phyloP scores from a whole-genome alignment of 2,888 invertebrate species.

The Pseudanteris insignis region DNA sequence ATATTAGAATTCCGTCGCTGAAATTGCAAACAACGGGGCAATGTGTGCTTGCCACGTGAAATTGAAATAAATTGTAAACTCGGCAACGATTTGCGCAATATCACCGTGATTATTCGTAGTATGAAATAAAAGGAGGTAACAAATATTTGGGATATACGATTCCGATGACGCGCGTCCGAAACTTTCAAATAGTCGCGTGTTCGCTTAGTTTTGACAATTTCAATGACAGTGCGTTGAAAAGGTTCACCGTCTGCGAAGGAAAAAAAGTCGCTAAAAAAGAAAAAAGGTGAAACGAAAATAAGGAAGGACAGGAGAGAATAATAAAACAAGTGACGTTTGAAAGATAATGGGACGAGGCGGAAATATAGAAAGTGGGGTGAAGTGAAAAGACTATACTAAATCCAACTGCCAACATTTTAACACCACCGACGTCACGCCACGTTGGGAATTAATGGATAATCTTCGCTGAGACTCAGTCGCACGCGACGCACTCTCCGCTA shows the following conservation, averaged over 20 bases:
- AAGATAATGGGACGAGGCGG: constrained; percentile 17
- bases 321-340: constrained; percentile 16
- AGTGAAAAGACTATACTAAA: constrained; percentile 39
- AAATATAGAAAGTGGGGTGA: constrained; percentile 30
- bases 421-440: constrained; percentile 45
- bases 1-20: neutral
- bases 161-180: neutral
- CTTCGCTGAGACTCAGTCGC: constrained; percentile 45
- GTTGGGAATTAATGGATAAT: constrained; percentile 47
- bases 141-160: neutral
- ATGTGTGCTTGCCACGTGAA: neutral
- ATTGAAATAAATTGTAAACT: constrained; percentile 8
- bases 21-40: constrained; percentile 3
- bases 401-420: constrained; percentile 46
- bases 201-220: constrained; percentile 7
- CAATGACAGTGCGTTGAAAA: constrained; percentile 9
- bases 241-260: no score
- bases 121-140: neutral
- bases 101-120: constrained; percentile 1
- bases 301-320: neutral
- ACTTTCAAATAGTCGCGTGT: neutral
- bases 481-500: constrained; percentile 46
- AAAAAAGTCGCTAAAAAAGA: no score
- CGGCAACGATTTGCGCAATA: constrained; percentile 1
- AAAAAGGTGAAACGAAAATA: no score